Evolutionary conservation across 2,888 invertebrate genomes (phyloP).

Genomic region (Noctua janthina): DNA sequence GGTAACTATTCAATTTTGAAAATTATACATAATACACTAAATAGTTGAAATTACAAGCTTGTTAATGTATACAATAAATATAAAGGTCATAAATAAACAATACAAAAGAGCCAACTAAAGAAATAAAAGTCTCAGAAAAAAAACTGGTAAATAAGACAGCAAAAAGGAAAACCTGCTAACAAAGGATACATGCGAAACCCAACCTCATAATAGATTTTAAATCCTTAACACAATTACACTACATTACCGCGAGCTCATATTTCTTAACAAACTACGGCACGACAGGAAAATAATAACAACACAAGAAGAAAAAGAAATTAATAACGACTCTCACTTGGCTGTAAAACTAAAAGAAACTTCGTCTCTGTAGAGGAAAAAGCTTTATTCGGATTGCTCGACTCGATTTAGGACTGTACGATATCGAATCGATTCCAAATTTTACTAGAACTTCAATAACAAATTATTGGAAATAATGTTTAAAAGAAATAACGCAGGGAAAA

Average conservation of each 20-base stretch:
- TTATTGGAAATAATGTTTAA: background rate
- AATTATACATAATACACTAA: too few relatives aligned
- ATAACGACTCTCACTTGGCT: conserved; percentile 28
- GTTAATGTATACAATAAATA: background rate
- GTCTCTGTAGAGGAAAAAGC: background rate
- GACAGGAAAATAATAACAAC: conserved; percentile 52
- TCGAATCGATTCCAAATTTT: background rate
- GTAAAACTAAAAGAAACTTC: conserved; percentile 40
- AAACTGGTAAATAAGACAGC: background rate
- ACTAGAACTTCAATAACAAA: background rate
- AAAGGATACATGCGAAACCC: conserved; percentile 5
- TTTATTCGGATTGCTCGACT: background rate
- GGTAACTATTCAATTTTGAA: too few relatives aligned
- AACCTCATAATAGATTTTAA: conserved; percentile 51
- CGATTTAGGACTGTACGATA: background rate
- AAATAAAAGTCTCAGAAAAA: background rate
- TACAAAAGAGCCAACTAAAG: background rate
- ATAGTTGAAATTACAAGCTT: background rate
- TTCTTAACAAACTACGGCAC: conserved; percentile 43
- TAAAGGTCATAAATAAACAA: background rate
- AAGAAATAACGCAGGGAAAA: background rate
- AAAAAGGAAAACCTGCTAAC: background rate
- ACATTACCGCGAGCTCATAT: conserved; percentile 46
- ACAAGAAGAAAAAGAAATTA: conserved; percentile 54
- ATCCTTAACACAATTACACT: conserved; percentile 58